A percentile compares a stretch with the other conserved stretches of the same genome.
Evolutionary conservation across 2,888 invertebrate genomes (phyloP).

Genomic region (Marronus borbonicus): DNA sequence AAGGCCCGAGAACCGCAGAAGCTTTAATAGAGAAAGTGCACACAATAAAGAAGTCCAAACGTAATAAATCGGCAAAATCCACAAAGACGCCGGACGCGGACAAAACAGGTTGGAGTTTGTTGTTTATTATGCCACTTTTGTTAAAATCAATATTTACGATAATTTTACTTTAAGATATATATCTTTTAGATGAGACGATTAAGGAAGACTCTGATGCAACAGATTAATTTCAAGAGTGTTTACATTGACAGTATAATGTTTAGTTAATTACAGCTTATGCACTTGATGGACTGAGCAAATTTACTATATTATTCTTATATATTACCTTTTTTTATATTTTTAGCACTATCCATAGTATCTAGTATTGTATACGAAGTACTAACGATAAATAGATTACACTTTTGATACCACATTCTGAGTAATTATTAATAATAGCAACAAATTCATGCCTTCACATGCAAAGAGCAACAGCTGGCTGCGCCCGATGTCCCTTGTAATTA

Average conservation of each 20-base stretch:
- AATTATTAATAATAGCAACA: no score
- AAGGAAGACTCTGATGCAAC: conserved; percentile 2
- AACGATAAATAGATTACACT: background rate
- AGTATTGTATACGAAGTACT: background rate
- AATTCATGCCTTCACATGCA: no score
- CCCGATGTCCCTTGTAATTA: no score
- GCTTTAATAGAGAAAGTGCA: conserved; percentile 50
- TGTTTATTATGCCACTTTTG: conserved; percentile 16
- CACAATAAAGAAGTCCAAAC: conserved; percentile 40
- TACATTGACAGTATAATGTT: background rate
- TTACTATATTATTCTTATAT: background rate
- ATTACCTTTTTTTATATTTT: background rate
- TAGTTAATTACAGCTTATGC: background rate
- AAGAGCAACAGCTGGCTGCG: no score
- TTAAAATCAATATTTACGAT: conserved; percentile 19
- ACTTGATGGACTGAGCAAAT: conserved; percentile 5
- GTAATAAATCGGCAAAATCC: conserved; percentile 18
- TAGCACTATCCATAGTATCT: background rate
- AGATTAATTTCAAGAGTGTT: conserved; percentile 24
- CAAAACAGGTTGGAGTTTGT: conserved; percentile 31
- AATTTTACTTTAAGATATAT: conserved; percentile 14
- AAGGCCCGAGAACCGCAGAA: conserved; percentile 54
- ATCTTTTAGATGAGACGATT: conserved; percentile 21
- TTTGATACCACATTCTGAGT: no score
- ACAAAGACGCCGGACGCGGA: conserved; percentile 8